Percentiles rank a stretch among this genome's conserved stretches.
Evolutionary conservation across 2,797 vertebrate genomes (phyloP).

Genomic region (Karalla daura): DNA sequence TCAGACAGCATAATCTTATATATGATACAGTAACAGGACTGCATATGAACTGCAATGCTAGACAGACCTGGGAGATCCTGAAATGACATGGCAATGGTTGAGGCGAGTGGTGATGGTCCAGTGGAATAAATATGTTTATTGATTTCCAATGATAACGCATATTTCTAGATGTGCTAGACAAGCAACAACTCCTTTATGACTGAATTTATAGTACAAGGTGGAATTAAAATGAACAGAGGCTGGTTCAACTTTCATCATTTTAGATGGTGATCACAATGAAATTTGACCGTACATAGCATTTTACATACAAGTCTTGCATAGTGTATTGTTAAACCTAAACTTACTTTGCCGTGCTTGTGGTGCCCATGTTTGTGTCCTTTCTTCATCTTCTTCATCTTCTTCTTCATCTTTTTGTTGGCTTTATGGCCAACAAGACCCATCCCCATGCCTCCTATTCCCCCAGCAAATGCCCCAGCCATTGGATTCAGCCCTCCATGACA

Average conservation of each 20-base stretch:
- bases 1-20: too few relatives aligned
- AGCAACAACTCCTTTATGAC: not conserved
- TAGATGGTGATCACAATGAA: too few relatives aligned
- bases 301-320: not conserved
- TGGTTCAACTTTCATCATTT: conserved; percentile 10
- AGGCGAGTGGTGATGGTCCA: too few relatives aligned
- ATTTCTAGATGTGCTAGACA: not conserved
- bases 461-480: conserved; percentile 53
- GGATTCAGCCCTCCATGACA: conserved; percentile 62
- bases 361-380: conserved; percentile 76
- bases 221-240: not conserved
- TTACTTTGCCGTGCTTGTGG: conserved; percentile 86
- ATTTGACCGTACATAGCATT: not conserved
- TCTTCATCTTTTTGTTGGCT: conserved; percentile 86
- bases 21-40: too few relatives aligned
- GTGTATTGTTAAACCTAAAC: conserved; percentile 29
- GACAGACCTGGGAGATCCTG: too few relatives aligned
- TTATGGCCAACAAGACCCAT: conserved; percentile 68
- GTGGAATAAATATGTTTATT: too few relatives aligned
- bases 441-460: conserved; percentile 74
- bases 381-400: conserved; percentile 89
- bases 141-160: too few relatives aligned
- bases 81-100: too few relatives aligned
- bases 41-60: too few relatives aligned
- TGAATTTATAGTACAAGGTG: not conserved